These are phyloP conservation scores for Polypedilum pembai DNA, from an alignment of 1,140 invertebrate genomes.

Conservation along the genomic window DNA sequence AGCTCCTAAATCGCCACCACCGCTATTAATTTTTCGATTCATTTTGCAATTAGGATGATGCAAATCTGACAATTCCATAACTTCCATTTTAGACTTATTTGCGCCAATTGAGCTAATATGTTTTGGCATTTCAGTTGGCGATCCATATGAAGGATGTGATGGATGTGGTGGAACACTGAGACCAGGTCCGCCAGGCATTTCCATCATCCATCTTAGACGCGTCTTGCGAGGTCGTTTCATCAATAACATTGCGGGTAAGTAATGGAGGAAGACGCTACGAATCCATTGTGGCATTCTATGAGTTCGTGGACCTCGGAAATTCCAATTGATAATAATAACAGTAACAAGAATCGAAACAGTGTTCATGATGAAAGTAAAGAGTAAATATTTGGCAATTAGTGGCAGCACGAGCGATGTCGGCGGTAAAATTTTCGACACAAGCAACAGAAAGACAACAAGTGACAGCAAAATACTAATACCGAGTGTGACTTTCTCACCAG, in stretches of 20 bases:
- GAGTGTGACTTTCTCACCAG: slow-evolving; percentile 90
- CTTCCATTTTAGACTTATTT: slow-evolving; percentile 74
- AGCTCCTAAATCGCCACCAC: slow-evolving; percentile 51
- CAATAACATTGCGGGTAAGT: slow-evolving; percentile 74
- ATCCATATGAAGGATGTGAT: slow-evolving; percentile 64
- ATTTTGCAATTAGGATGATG: slow-evolving; percentile 95
- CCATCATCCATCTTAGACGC: slow-evolving; percentile 91
- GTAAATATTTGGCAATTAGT: slow-evolving; percentile 94
- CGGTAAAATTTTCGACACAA: slow-evolving; percentile 98
- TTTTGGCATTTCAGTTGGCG: slow-evolving; percentile 70
- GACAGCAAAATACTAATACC: slow-evolving; percentile 98
- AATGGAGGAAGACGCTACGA: slow-evolving; percentile 86
- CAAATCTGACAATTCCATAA: slow-evolving; percentile 88
- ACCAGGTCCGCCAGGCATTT: slow-evolving; percentile 61
- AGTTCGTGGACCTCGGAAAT: slow-evolving; percentile 88
- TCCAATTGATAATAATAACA: slow-evolving; percentile 99
- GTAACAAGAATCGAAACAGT: slow-evolving; percentile 98
- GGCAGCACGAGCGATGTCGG: slow-evolving; percentile 93
- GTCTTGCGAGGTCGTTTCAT: slow-evolving; percentile 92
- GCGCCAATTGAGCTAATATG: slow-evolving; percentile 58
- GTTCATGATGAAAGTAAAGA: slow-evolving; percentile 99
- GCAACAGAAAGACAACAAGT: slow-evolving; percentile 95
- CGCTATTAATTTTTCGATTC: slow-evolving; percentile 70
- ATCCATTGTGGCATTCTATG: slow-evolving; percentile 93
- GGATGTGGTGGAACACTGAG: slow-evolving; percentile 76